Conservation (phyloP, 2,888 invertebrate genomes). For the Drosophila buzzatii region DNA sequence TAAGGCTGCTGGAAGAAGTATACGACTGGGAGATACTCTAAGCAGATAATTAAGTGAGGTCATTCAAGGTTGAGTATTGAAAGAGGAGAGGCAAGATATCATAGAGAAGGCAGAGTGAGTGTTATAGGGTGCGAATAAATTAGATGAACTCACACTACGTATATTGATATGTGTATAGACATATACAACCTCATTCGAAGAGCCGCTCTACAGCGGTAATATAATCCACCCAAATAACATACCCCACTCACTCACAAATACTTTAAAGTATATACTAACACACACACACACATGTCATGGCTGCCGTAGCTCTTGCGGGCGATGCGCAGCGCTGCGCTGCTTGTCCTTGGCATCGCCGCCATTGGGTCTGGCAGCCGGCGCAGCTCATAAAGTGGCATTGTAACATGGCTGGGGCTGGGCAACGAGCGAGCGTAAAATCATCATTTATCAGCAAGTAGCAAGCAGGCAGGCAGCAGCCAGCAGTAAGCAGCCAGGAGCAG, state of each 20-base stretch:
- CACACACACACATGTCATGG: constrained; percentile 52
- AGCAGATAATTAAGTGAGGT: not conserved
- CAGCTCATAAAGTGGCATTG: constrained; percentile 72
- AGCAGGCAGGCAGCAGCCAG: constrained; percentile 32
- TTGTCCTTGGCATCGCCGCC: constrained; percentile 56
- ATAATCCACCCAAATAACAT: not conserved
- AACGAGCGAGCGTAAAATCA: constrained; percentile 66
- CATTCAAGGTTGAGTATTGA: not conserved
- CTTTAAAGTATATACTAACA: constrained; percentile 9
- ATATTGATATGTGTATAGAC: no score
- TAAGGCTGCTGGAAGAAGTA: not conserved
- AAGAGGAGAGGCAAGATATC: not conserved
- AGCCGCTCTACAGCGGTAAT: no score
- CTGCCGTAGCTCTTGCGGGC: constrained; percentile 23
- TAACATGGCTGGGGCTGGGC: constrained; percentile 56
- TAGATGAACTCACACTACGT: not conserved
- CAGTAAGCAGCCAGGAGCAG: constrained; percentile 22
- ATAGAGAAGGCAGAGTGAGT: no score
- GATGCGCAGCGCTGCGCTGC: constrained; percentile 27
- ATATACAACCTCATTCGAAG: no score
- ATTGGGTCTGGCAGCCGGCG: constrained; percentile 44
- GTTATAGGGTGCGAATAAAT: not conserved
- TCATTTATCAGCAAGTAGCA: constrained; percentile 65
- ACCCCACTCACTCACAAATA: not conserved
- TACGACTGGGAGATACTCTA: not conserved